Base-by-base conservation (phyloP, 2,888 invertebrate genomes). In the Epistrophe grossulariae region DNA sequence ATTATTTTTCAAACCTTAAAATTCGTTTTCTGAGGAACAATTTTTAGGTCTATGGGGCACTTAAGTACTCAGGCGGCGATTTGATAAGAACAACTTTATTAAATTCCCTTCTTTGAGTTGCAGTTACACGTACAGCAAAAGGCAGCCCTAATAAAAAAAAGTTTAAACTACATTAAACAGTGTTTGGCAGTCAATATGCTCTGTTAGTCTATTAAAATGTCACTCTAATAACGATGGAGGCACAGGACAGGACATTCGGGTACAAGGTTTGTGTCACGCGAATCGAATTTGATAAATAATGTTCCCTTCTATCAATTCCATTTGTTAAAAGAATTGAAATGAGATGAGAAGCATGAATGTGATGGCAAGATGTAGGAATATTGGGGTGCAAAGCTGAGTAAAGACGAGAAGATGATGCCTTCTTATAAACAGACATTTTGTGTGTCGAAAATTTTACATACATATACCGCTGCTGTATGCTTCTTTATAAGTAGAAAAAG, bases 231-330 rank as follows among this genome's bases (percentile, higher is more conserved):
- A 83, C 68, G 68, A 24, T 24, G 24, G 24, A 48, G 52, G 9
- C 45, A 55, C 73, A 81, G 73, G 78, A 48, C 77, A 85, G 81
- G 70, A 78, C 85, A 85, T 43, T 73, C 45, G 38, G 38, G 43
- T 52, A 71, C 40, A 64, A 66, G 64, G 77, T 17, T 81, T 77
- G 70, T 77, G 64, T 78, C 81, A 85, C 78, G 78, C 76, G 85
- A 81, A 74, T 81, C 72, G 81, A 85, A 81, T 85, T 81, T 70
- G 85, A 85, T 85, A 85, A 85, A 78, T 78, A 85, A 81, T 71
- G 62, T 73, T 85, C 73, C 64, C 28, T 72, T 81, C 57, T 70
- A 78, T 78, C 77, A 62, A 85, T 81, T 81, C 68, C 78, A 78
- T 78, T 81, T 81, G 81, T 81, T 70, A 74, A 74, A 77, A 78